Evolutionary conservation across 2,797 vertebrate species (phyloP).

Genomic region (Apogon hyalosoma): DNA sequence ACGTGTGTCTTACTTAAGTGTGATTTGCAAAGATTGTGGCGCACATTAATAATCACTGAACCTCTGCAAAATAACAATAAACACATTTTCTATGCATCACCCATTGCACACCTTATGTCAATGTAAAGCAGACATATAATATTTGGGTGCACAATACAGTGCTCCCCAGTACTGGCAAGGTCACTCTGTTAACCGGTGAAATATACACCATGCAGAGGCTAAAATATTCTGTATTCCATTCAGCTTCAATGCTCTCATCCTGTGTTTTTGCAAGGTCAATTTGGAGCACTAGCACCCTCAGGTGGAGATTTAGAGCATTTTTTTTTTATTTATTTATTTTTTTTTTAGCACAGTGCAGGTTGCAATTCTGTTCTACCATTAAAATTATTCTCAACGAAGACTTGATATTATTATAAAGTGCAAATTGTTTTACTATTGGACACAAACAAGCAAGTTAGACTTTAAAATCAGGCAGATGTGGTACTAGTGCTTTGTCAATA

Average conservation of each 20-base stretch:
- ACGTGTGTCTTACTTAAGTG: neutral
- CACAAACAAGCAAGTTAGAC: neutral
- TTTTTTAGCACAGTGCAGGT: neutral
- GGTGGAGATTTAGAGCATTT: slow-evolving; percentile 40
- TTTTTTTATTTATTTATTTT: too few species aligned
- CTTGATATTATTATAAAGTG: too few species aligned
- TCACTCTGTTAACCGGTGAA: too few species aligned
- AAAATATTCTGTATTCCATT: slow-evolving; percentile 34
- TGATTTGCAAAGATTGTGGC: rapidly evolving
- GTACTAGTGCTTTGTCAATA: too few species aligned
- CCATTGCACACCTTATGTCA: too few species aligned
- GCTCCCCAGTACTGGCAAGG: too few species aligned
- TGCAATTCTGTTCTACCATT: neutral
- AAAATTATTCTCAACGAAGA: neutral
- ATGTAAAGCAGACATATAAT: too few species aligned
- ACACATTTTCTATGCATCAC: neutral
- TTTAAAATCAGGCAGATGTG: neutral
- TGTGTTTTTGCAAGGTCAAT: slow-evolving; percentile 17
- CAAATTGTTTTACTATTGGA: neutral
- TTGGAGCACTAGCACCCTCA: slow-evolving; percentile 67
- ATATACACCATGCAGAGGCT: neutral
- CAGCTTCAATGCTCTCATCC: slow-evolving; percentile 17
- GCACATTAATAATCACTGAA: too few species aligned
- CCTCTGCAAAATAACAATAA: neutral
- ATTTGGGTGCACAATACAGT: too few species aligned